Base-by-base conservation (phyloP, 2,797 vertebrate genomes). In the Microctenopoma stevenorrisi region DNA sequence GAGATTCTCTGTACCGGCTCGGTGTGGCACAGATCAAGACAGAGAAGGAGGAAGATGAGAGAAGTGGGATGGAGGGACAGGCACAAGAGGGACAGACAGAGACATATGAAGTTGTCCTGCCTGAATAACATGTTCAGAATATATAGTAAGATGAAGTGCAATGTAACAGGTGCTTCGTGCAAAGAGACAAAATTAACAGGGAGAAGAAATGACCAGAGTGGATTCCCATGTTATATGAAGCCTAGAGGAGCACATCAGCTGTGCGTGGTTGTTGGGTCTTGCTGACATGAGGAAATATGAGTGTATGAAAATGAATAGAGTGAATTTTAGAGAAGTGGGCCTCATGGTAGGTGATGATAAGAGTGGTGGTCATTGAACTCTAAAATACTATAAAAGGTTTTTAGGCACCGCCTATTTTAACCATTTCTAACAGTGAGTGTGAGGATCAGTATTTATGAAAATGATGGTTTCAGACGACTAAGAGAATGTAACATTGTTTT, bases 1-100 rank as follows among this genome's bases (percentile, higher is more conserved):
- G 98, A 0, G 98, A 99, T 5, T 91, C 95, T 18, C 93, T 99
- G 30, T 99, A 98, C 89, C 94, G 97, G 33, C 94, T 99, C 0
- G 97, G 97, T 0, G 96, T 99, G 72, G 98, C 98, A 18, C 96
- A 99, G 88, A 97, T 99, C 79, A 96, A 98, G 88, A 95, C 96
- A 0, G 96, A 97, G 84, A 86, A 74, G 0, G 95, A 94, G 26
- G 95, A 93, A 28, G 93, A 91, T 3, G 94, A 66, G 33, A 79
- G 43, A 22, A 76, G 26, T 12, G 67, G 18, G 37, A 42, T 16
- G 38, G 86, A 86, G 38, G 76, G 18, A 9, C 78, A 82, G 50
- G 58, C 35, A 25, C 72, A 86, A 28, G 80, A 66, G 9, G 83
- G 42, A 28, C 58, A 16, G 46, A 71, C 58, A 0, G 82, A 80